Conservation (phyloP, 1,140 invertebrate species). For the Drosophila bocqueti region DNA sequence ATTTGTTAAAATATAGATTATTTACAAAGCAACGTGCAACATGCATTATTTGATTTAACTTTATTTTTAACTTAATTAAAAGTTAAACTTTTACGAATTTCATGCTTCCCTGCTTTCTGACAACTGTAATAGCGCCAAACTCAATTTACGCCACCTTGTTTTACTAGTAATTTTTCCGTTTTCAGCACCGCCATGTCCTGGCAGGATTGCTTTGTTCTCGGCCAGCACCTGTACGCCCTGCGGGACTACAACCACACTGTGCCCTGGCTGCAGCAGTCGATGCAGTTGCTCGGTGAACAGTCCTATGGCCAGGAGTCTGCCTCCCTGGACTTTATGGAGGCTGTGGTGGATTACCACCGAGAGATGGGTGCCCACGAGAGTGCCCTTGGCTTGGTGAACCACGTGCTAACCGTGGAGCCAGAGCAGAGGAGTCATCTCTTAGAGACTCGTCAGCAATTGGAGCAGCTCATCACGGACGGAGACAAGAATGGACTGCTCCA, state of each 20-base stretch:
- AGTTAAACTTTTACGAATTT: neutral
- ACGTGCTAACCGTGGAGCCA: slow-evolving; percentile 93
- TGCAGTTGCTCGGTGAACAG: slow-evolving; percentile 59
- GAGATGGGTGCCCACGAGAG: slow-evolving; percentile 93
- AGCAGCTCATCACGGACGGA: slow-evolving; percentile 63
- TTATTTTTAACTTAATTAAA: neutral
- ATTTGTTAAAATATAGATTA: neutral
- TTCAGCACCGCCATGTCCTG: slow-evolving; percentile 89
- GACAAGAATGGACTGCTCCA: slow-evolving; percentile 67
- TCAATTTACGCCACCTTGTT: neutral
- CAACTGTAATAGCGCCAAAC: neutral
- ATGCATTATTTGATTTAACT: neutral
- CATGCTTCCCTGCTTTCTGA: neutral
- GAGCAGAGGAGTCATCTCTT: slow-evolving; percentile 91
- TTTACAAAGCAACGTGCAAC: neutral
- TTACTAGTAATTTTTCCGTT: neutral
- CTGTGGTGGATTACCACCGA: slow-evolving; percentile 87
- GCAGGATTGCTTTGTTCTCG: slow-evolving; percentile 98
- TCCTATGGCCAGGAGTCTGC: slow-evolving; percentile 50
- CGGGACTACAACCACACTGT: slow-evolving; percentile 97
- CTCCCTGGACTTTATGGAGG: slow-evolving; percentile 76
- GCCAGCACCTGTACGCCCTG: slow-evolving; percentile 95
- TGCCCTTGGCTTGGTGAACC: slow-evolving; percentile 94
- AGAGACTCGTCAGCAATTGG: slow-evolving; percentile 89
- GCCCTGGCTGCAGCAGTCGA: slow-evolving; percentile 96